Conservation (phyloP, 1,140 invertebrate genomes). For the Apis florea region DNA sequence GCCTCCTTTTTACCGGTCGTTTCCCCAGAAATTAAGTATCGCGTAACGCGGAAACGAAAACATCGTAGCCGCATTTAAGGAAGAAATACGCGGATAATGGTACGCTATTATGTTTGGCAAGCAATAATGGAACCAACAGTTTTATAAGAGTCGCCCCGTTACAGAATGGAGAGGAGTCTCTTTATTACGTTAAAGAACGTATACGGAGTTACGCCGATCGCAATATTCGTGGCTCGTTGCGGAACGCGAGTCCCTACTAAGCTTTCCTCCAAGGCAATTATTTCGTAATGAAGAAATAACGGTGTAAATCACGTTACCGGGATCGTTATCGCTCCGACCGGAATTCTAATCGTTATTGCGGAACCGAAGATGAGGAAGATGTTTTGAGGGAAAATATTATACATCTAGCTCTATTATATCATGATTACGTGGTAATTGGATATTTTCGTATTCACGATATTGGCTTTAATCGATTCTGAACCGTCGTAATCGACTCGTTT, state of each 20-base stretch:
- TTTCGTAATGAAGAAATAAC: constrained; percentile 9
- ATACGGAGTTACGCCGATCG: background rate
- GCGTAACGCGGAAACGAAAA: constrained; percentile 11
- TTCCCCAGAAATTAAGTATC: constrained; percentile 12
- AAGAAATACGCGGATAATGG: constrained; percentile 1
- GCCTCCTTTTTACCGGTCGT: background rate
- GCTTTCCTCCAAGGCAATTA: background rate
- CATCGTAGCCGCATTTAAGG: background rate
- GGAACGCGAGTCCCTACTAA: background rate
- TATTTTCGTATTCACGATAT: background rate
- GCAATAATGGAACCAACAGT: constrained; percentile 24
- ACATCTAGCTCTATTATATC: background rate
- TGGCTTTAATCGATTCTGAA: background rate
- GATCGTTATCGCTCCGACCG: background rate
- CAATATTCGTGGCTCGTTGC: constrained; percentile 8
- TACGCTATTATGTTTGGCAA: background rate
- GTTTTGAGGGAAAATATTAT: background rate
- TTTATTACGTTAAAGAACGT: constrained; percentile 2
- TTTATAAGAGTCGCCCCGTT: constrained; percentile 5
- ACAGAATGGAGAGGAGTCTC: background rate
- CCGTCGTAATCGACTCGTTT: too few species aligned
- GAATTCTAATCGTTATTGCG: background rate
- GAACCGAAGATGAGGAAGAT: background rate
- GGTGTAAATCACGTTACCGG: background rate
- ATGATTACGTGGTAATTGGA: background rate